A percentile compares a stretch with the other conserved stretches of the same genome.
Conservation (phyloP, 2,113 vertebrate species). For the Upupa epops region DNA sequence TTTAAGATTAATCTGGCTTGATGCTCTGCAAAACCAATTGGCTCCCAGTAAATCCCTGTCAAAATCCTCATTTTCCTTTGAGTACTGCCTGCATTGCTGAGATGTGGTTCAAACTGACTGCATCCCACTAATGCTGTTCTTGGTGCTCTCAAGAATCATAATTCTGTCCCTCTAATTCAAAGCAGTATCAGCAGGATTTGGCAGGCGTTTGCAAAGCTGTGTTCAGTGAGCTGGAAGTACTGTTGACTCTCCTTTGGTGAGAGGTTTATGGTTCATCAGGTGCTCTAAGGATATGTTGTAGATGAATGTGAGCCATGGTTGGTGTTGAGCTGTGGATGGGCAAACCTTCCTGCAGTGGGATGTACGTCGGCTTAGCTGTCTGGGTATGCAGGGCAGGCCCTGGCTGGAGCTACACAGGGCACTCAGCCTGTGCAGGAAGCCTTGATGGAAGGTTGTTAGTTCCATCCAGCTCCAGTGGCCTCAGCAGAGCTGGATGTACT, state of each 20-base stretch:
- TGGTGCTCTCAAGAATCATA: not conserved
- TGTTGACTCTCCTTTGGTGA: not conserved
- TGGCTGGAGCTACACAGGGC: fast-evolving
- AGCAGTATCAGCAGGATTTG: not conserved
- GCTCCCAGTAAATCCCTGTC: not conserved
- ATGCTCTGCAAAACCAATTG: not conserved
- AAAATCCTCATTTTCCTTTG: not conserved
- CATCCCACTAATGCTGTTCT: not conserved
- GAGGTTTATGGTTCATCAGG: not conserved
- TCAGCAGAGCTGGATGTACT: not conserved
- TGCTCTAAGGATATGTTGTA: not conserved
- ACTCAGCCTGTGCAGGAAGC: not conserved
- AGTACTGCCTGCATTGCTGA: not conserved
- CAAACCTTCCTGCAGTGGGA: not conserved
- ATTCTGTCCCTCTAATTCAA: not conserved
- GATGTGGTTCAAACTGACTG: not conserved
- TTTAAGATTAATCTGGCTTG: not conserved
- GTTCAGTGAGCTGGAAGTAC: not conserved
- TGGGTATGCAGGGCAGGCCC: not conserved
- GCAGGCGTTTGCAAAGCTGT: not conserved
- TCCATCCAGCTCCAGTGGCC: too few species aligned
- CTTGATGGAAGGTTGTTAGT: not conserved
- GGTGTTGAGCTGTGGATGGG: not conserved
- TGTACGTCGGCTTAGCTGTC: fast-evolving
- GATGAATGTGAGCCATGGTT: not conserved